Conservation (phyloP, 2,797 vertebrate species). For the Morelia viridis region DNA sequence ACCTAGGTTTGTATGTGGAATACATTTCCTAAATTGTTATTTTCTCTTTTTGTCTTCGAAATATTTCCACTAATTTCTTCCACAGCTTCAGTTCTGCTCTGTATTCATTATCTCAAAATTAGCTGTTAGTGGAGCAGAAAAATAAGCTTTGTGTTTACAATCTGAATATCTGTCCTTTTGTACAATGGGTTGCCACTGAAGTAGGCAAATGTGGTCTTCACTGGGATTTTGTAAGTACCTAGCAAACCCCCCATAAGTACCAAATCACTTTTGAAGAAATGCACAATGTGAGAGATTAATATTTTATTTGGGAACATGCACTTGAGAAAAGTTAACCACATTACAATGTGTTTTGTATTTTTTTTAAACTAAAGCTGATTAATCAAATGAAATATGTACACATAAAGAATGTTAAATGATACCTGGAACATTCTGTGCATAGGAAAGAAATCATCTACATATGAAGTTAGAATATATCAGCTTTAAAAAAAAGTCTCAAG, state of each 20-base stretch:
- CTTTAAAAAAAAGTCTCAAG: neutral
- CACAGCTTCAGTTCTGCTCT: neutral
- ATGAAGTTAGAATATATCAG: neutral
- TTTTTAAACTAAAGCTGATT: constrained; percentile 15
- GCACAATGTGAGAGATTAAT: neutral
- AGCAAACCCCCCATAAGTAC: neutral
- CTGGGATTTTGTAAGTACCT: neutral
- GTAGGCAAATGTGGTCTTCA: neutral
- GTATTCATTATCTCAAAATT: neutral
- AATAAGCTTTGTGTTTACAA: neutral
- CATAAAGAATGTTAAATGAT: neutral
- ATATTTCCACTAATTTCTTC: neutral
- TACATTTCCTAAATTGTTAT: neutral
- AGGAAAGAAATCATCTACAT: neutral
- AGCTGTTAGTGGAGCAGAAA: neutral
- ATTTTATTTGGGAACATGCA: constrained; percentile 65
- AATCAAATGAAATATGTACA: neutral
- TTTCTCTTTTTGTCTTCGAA: neutral
- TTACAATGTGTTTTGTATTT: constrained; percentile 39
- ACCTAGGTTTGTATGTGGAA: neutral
- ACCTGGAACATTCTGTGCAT: neutral
- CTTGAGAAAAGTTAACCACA: constrained; percentile 47
- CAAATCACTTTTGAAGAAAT: neutral
- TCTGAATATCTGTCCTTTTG: neutral
- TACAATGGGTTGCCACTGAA: neutral